Base-by-base conservation (phyloP, 2,888 invertebrate species). In the Drosophila robusta region DNA sequence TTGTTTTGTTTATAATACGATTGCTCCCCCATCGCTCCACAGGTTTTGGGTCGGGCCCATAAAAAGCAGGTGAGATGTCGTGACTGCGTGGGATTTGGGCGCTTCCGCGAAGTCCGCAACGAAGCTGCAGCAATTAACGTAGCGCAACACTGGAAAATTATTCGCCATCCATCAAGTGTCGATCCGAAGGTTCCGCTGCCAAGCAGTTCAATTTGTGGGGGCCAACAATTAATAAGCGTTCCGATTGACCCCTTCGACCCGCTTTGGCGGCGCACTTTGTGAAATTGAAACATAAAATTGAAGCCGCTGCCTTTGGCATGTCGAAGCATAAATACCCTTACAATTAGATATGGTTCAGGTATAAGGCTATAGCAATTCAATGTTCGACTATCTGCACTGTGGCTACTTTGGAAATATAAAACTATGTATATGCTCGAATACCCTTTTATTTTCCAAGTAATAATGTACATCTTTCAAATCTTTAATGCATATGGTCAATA, bases 111-210 rank as follows among this genome's bases (percentile, higher is more conserved):
- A 22, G 7, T 12, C 5, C 32, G 41, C 38, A 18, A 49, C 32
- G 49, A 42, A 50, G 54, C 47, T 58, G 39, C 29, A 12, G 75
- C 75, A 74, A 74, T 74, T 74, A 74, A 58, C 56, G 61, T 52
- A 51, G 26, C 18, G 26, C 41, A 64, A 50, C 47, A 54, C 29
- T 56, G 66, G 46, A 75, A 57, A 71, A 63, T 67, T 66, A 74
- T 80, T 70, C 54, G 63, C 54, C 81, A 84, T 84, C 81, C 57
- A 84, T 81, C 84, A 83, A 80, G 70, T 66, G 65, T 56, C 67
- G 64, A 70, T 75, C 69, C 66, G 73, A 81, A 84, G 81, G 80
- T 73, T 80, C 63, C 57, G 42, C 62, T 50, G 56, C 52, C 46
- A 66, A 45, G 16, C 52, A 32, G 49, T 22, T 44, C 8, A 24